These are phyloP conservation scores for Sminthurides bifidus DNA, from an alignment of 1,140 invertebrate genomes.

Conservation along the genomic window DNA sequence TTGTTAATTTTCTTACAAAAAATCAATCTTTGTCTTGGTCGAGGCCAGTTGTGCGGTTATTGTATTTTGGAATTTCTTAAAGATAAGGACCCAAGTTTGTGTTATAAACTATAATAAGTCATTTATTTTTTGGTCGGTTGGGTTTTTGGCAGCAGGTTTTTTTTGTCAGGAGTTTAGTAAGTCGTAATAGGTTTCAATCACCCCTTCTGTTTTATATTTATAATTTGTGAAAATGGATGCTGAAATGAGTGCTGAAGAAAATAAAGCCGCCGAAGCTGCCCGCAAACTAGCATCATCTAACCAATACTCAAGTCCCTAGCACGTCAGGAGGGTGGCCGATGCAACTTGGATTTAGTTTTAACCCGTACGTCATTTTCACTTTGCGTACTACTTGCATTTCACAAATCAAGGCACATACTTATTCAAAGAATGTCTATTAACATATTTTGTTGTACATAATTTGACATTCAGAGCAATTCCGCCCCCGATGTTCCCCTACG, in stretches of 20 bases:
- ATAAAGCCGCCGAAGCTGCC: conserved; percentile 17
- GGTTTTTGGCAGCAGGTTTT: background rate
- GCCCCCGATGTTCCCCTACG: background rate
- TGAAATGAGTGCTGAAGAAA: background rate
- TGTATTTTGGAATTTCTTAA: too few species aligned
- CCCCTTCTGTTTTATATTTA: background rate
- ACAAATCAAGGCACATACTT: too few species aligned
- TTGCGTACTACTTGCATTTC: background rate
- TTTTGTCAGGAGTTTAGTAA: background rate
- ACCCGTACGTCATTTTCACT: background rate
- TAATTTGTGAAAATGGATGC: background rate
- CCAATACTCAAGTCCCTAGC: background rate
- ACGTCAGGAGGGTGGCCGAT: background rate
- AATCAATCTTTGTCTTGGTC: too few species aligned
- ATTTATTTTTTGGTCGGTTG: too few species aligned
- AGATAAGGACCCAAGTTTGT: too few species aligned
- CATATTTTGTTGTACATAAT: background rate
- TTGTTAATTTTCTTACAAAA: too few species aligned
- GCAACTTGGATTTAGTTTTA: conserved; percentile 10
- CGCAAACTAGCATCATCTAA: conserved; percentile 18
- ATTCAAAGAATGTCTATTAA: too few species aligned
- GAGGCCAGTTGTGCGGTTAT: too few species aligned
- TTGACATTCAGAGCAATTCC: background rate
- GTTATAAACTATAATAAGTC: too few species aligned
- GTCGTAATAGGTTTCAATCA: too few species aligned